phyloP scores from a whole-genome alignment of 1,140 invertebrate genomes.

The Centruroides sculpturatus region DNA sequence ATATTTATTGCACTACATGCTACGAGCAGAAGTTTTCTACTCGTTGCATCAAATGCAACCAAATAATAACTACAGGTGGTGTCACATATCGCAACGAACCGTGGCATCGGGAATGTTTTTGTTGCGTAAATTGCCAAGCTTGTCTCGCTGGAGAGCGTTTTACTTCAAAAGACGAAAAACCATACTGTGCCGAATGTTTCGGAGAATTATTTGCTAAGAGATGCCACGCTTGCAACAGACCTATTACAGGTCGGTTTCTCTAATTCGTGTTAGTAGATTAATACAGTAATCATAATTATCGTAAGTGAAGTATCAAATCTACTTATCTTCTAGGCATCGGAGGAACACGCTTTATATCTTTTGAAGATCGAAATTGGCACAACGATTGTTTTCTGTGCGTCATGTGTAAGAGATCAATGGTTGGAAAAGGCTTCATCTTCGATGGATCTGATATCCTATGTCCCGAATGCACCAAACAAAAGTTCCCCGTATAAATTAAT shows the following conservation, averaged over 20 bases:
- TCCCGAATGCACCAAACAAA: constrained; percentile 94
- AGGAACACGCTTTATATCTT: no score
- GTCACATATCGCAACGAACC: constrained; percentile 74
- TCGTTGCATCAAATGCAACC: constrained; percentile 93
- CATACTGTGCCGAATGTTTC: constrained; percentile 98
- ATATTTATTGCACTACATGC: constrained; percentile 70
- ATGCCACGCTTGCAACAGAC: constrained; percentile 92
- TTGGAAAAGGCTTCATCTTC: constrained; percentile 97
- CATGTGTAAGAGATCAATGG: constrained; percentile 80
- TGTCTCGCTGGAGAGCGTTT: constrained; percentile 94
- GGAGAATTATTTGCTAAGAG: constrained; percentile 96
- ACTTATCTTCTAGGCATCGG: constrained; percentile 66
- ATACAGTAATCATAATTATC: no score
- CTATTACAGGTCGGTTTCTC: constrained; percentile 77
- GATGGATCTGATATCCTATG: constrained; percentile 94
- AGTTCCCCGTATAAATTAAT: constrained; percentile 34
- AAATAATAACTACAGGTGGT: constrained; percentile 96
- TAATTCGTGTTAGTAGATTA: background rate
- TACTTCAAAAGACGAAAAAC: constrained; percentile 94
- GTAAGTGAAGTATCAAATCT: constrained; percentile 86
- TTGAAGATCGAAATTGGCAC: no score
- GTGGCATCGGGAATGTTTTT: constrained; percentile 52
- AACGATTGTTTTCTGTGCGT: constrained; percentile 43
- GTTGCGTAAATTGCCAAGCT: constrained; percentile 89
- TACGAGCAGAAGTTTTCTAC: constrained; percentile 80